Conservation (phyloP, 2,888 invertebrate genomes). For the Bombyx huttoni region DNA sequence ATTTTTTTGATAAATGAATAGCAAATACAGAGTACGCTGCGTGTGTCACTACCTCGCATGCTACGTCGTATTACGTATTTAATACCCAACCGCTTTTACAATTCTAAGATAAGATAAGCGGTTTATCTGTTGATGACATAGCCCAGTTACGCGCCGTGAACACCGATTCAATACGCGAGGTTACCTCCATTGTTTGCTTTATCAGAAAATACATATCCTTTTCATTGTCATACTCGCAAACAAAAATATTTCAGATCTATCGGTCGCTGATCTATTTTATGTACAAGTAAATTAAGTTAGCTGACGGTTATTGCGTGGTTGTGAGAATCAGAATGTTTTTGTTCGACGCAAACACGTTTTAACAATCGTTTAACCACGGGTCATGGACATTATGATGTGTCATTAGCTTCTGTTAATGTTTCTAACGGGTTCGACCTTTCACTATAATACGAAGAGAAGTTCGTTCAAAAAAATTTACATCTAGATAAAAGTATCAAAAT, state of each 20-base stretch:
- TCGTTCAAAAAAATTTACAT: neutral
- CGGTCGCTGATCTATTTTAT: neutral
- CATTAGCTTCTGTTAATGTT: neutral
- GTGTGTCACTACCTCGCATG: conserved; percentile 10
- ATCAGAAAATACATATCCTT: conserved; percentile 2
- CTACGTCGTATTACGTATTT: conserved; percentile 19
- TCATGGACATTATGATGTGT: neutral
- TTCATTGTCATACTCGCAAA: neutral
- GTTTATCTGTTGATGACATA: conserved; percentile 36
- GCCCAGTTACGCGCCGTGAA: conserved; percentile 25
- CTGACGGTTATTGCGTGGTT: neutral
- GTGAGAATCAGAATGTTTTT: conserved; percentile 4
- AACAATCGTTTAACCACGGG: neutral
- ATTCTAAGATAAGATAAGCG: conserved; percentile 36
- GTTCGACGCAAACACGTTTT: conserved; percentile 9
- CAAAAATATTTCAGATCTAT: neutral
- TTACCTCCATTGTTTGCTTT: conserved; percentile 11
- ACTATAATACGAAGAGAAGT: neutral
- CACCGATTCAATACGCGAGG: conserved; percentile 13
- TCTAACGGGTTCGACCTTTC: neutral
- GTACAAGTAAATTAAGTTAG: conserved; percentile 1
- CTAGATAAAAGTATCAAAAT: no score
- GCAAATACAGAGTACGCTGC: neutral
- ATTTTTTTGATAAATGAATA: neutral
- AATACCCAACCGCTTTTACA: conserved; percentile 32